A percentile compares a stretch with the other conserved stretches of the same genome.
Evolutionary conservation across 2,888 invertebrate genomes (phyloP).

Genomic region (Scaptomyza tumidula): DNA sequence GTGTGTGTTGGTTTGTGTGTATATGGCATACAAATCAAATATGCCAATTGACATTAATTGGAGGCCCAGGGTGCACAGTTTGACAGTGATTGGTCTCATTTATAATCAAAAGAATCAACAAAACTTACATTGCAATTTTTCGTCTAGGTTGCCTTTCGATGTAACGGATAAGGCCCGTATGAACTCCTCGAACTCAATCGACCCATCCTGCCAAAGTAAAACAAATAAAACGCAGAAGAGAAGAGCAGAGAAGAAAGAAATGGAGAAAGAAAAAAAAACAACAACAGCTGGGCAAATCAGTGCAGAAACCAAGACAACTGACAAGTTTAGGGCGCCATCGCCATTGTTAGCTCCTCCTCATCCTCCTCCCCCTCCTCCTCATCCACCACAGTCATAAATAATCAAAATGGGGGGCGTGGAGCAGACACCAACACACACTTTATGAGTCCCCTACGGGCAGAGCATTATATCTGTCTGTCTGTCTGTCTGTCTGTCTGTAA

Average conservation of each 20-base stretch:
- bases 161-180: conserved; percentile 99
- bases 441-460: conserved; percentile 37
- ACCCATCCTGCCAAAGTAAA: conserved; percentile 91
- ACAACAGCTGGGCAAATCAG: conserved; percentile 74
- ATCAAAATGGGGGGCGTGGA: conserved; percentile 19
- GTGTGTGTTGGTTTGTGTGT: background rate
- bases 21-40: background rate
- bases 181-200: conserved; percentile 99
- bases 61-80: background rate
- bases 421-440: conserved; percentile 29
- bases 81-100: conserved; percentile 33
- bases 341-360: background rate
- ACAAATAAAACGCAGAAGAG: conserved; percentile 17
- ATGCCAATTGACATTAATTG: conserved; percentile 50
- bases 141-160: conserved; percentile 98
- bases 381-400: conserved; percentile 57
- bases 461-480: conserved; percentile 2
- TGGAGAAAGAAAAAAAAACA: conserved; percentile 2
- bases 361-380: background rate
- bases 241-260: conserved; percentile 39
- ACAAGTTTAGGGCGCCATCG: conserved; percentile 40
- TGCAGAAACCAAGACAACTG: conserved; percentile 77
- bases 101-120: conserved; percentile 5
- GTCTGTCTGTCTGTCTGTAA: background rate
- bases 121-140: conserved; percentile 98